Base-by-base conservation (phyloP, 2,113 vertebrate species). In the Solenodon paradoxus region DNA sequence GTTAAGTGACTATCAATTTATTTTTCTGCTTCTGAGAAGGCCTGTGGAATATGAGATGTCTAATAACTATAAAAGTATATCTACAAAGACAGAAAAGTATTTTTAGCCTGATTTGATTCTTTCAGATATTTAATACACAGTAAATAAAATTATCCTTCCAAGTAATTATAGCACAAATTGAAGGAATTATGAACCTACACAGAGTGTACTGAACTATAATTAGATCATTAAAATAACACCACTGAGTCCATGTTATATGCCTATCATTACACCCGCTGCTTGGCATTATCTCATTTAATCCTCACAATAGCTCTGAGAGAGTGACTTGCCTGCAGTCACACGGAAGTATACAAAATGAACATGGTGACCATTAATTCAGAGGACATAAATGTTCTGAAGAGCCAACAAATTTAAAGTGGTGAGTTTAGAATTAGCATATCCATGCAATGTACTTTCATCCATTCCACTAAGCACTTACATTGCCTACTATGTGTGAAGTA, bases 1-100 rank as follows among this genome's bases (percentile, higher is more conserved):
- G 71, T 95, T 92, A 95, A 97, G 64, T 88, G 90, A 84, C 90
- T 96, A 79, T 95, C 91, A 96, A 97, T 96, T 96, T 96, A 90
- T 68, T 94, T 95, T 82, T 83, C 95, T 92, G 68, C 55, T 96
- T 80, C 88, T 92, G 45, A 72, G 95, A 94, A 0, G 0, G 57
- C 57, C 17, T 75, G 79, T 93, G 74, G 89, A 97, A 97, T 93
- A 95, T 51, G 78, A 97, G 93, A 91, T 57, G 35, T 63, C 88
- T 90, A 97, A 74, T 94, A 97, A 97, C 94, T 96, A 40, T 92
- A 94, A 96, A 96, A 97, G 88, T 96, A 61, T 84, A 79, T 69
- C 82, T 32, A 2, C 12, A 87, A 97, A 78, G 88, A 94, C 57
- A 95, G 78, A 96, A 96, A 94, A 55, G 26, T 74, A 79, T 42